phyloP scores from a whole-genome alignment of 1,140 invertebrate genomes.

The Dufourea novaeangliae region DNA sequence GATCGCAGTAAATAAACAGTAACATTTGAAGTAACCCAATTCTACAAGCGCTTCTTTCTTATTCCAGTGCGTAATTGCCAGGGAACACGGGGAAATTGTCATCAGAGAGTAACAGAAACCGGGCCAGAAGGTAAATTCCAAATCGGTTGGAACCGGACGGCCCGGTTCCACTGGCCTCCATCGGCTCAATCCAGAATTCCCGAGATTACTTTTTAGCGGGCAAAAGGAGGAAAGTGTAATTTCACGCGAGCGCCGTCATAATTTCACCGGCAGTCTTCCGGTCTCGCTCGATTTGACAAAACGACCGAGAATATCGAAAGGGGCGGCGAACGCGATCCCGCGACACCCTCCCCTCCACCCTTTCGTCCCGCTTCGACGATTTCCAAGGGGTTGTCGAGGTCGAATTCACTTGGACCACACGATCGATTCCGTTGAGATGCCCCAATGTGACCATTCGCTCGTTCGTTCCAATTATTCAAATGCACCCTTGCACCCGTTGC shows the following conservation, averaged over 20 bases:
- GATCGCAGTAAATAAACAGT: too few species aligned
- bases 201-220: background rate
- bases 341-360: background rate
- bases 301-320: background rate
- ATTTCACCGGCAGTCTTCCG: background rate
- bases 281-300: background rate
- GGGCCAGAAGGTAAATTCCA: background rate
- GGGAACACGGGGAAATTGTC: background rate
- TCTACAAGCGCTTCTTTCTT: background rate
- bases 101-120: background rate
- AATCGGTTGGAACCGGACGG: background rate
- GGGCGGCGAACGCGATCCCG: background rate
- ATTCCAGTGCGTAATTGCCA: background rate
- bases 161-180: background rate
- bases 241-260: background rate
- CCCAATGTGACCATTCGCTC: constrained; percentile 55
- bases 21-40: too few species aligned
- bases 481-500: constrained; percentile 66
- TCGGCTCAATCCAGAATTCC: background rate
- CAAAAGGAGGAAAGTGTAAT: background rate
- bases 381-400: too few species aligned
- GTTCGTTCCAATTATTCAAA: constrained; percentile 79
- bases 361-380: background rate
- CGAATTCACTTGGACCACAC: constrained; percentile 31
- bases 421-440: constrained; percentile 49